These are phyloP conservation scores for Megaleporinus macrocephalus DNA, from an alignment of 2,113 vertebrate species.

Conservation along the genomic window DNA sequence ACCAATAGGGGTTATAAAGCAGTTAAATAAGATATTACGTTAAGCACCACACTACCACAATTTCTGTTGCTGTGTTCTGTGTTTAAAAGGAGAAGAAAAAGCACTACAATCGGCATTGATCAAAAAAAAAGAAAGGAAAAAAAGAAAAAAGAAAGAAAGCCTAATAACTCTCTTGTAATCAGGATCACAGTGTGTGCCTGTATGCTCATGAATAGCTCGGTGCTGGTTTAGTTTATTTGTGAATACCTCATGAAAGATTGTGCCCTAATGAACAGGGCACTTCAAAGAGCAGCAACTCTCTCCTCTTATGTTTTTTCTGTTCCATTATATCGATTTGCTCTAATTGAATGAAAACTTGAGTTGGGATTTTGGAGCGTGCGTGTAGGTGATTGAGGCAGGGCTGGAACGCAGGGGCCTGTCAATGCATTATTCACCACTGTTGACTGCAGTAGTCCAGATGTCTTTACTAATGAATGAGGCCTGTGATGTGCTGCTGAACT, in stretches of 20 bases:
- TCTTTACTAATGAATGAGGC: conserved; percentile 47
- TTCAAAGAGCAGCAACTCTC: background rate
- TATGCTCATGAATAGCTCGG: background rate
- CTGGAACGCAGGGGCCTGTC: conserved; percentile 26
- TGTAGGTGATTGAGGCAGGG: conserved; percentile 16
- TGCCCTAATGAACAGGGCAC: background rate
- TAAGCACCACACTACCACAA: too few relatives aligned
- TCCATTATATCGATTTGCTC: conserved; percentile 19
- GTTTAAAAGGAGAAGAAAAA: background rate
- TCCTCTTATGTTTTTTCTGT: conserved; percentile 1
- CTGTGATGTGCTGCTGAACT: conserved; percentile 43
- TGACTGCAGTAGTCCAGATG: conserved; percentile 38
- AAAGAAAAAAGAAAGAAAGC: background rate
- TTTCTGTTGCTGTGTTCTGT: background rate
- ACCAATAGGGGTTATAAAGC: too few relatives aligned
- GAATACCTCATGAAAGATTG: background rate
- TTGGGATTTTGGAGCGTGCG: background rate
- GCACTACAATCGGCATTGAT: background rate
- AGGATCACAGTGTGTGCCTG: background rate
- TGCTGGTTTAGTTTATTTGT: background rate
- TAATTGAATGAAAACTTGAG: conserved; percentile 13
- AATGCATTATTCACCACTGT: conserved; percentile 41
- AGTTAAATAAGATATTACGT: too few relatives aligned
- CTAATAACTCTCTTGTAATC: background rate
- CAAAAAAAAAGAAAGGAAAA: background rate